Evolutionary conservation across 2,888 invertebrate genomes (phyloP).

Genomic region (Pseudoips prasinana): DNA sequence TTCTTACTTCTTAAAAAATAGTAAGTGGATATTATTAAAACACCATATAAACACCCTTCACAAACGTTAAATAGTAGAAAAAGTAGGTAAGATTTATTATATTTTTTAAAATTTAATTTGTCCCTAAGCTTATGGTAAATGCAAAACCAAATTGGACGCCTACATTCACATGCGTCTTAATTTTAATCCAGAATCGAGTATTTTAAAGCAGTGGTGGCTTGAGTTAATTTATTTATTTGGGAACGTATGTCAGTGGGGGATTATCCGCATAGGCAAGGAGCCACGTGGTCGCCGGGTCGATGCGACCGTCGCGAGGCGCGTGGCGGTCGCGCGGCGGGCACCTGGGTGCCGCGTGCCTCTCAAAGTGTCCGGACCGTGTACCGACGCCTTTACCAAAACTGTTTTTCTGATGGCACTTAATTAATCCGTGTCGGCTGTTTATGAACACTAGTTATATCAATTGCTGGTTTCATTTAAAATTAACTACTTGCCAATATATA

Average conservation of each 20-base stretch:
- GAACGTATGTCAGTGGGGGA: conserved; percentile 62
- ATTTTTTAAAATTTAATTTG: too few relatives aligned
- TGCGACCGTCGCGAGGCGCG: conserved; percentile 52
- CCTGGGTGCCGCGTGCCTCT: conserved; percentile 12
- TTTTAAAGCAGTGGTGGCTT: conserved; percentile 44
- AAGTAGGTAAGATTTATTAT: too few relatives aligned
- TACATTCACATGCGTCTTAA: conserved; percentile 57
- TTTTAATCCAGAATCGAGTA: conserved; percentile 45
- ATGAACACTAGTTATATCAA: conserved; percentile 14
- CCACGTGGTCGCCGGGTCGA: conserved; percentile 35
- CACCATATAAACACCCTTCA: too few relatives aligned
- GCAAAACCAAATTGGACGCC: background rate
- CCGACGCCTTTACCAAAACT: conserved; percentile 62
- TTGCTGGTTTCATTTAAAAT: too few relatives aligned
- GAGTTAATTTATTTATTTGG: conserved; percentile 78
- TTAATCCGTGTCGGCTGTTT: conserved; percentile 64
- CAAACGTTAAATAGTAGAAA: too few relatives aligned
- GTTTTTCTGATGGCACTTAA: conserved; percentile 73
- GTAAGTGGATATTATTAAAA: too few relatives aligned
- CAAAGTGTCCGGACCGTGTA: conserved; percentile 55
- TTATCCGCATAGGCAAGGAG: conserved; percentile 50
- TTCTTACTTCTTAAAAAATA: too few relatives aligned
- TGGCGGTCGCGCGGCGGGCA: conserved; percentile 39
- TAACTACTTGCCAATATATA: too few relatives aligned
- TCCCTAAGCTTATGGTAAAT: background rate